Evolutionary conservation across 2,113 vertebrate genomes (phyloP).

Genomic region (Clarias magur): DNA sequence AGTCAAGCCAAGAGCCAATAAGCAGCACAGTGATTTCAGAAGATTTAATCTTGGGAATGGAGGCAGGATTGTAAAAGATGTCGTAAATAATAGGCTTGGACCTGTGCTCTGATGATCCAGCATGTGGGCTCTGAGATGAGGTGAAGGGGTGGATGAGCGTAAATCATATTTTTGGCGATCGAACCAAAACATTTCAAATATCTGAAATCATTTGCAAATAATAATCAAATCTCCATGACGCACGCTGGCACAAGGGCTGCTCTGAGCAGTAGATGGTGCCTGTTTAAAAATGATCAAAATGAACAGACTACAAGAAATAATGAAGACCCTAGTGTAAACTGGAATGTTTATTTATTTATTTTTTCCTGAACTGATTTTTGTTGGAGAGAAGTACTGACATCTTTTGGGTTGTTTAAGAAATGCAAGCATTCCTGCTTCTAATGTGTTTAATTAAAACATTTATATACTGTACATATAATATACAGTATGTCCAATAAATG

Average conservation of each 20-base stretch:
- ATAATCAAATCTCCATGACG: not conserved
- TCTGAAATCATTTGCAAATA: constrained; percentile 4
- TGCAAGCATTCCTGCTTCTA: not conserved
- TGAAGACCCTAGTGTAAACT: not conserved
- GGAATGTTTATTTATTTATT: not conserved
- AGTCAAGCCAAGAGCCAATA: constrained; percentile 10
- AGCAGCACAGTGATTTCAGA: not conserved
- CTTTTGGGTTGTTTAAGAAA: constrained; percentile 35
- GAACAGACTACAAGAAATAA: constrained; percentile 5
- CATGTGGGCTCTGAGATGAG: constrained; percentile 15
- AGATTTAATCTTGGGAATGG: constrained; percentile 13
- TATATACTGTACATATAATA: not conserved
- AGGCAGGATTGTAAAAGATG: constrained; percentile 7
- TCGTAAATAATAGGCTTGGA: constrained; percentile 25
- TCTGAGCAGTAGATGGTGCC: not conserved
- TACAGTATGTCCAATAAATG: no score
- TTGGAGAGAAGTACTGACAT: constrained; percentile 37
- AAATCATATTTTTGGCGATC: constrained; percentile 17
- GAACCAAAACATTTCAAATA: not conserved
- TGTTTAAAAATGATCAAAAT: constrained; percentile 22
- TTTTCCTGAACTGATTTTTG: not conserved
- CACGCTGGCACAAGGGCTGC: not conserved
- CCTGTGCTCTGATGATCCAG: constrained; percentile 11
- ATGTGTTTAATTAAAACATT: not conserved
- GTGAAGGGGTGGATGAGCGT: not conserved